Evolutionary conservation across 1,140 invertebrate species (phyloP), one percentile per base, ranked within the genome.

Genomic region (Archegozetes longisetosus): DNA sequence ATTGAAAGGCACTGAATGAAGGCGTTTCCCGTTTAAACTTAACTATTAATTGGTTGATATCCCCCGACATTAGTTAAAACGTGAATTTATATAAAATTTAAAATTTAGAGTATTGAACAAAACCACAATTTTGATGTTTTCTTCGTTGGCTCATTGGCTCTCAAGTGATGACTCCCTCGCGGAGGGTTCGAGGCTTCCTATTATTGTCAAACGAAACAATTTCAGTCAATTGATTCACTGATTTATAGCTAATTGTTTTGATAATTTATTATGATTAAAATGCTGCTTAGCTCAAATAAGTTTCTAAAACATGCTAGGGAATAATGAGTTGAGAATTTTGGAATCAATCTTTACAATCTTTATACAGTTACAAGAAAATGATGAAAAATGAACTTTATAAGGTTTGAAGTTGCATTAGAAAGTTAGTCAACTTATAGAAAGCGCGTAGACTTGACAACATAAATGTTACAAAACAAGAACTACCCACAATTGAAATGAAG

Each of bases 131-230:
- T 46, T 26, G 61, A 55, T 53, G 82, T 80, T 72, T 84, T 85
- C 72, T 80, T 77, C 68, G 79, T 77, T 64, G 79, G 81, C 71
- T 85, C 83, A 67, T 77, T 77, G 58, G 80, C 75, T 71, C 80
- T 81, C 65, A 85, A 70, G 66, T 82, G 80, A 67, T 83, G 81
- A 49, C 79, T 81, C 65, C 82, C 80, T 74, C 84, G 84, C 27
- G 82, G 79, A 60, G 84, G 84, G 75, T 86, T 85, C 62, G 82
- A 85, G 64, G 83, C 84, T 72, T 86, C 84, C 84, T 86, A 67
- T 28, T 2, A 25, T 23, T n/a, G n/a, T n/a, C n/a, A n/a, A n/a
- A n/a, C n/a, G n/a, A n/a, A n/a, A n/a, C n/a, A n/a, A n/a, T n/a
- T n/a, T n/a, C n/a, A n/a, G n/a, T n/a, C n/a, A n/a, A n/a, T n/a